Conservation (phyloP, 2,113 vertebrate species). For the Ellobius talpinus region DNA sequence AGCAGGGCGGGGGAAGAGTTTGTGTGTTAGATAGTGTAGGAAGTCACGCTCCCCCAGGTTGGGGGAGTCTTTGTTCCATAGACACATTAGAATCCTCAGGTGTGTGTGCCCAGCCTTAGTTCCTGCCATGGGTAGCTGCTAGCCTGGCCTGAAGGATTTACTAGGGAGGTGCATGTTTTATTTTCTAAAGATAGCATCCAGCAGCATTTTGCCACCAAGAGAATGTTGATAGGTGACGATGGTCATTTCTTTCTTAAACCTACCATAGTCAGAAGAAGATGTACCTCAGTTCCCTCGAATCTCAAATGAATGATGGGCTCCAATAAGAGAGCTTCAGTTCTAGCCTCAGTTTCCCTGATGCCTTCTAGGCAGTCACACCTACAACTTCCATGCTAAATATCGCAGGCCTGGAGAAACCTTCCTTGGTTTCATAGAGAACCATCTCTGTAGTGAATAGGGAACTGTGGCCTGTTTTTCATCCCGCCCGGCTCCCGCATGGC, state of each 20-base stretch:
- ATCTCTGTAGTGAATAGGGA: no score
- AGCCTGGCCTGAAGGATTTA: neutral
- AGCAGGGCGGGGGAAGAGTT: neutral
- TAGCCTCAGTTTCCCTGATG: neutral
- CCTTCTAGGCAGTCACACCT: neutral
- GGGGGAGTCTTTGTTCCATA: neutral
- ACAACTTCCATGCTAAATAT: neutral
- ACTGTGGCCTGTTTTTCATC: no score
- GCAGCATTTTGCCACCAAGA: neutral
- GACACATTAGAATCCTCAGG: neutral
- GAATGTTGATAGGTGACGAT: neutral
- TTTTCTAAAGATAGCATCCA: neutral
- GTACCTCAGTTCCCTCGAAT: neutral
- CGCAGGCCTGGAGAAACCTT: neutral
- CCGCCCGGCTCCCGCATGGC: no score
- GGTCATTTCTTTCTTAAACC: neutral
- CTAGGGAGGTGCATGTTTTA: neutral
- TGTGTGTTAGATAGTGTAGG: neutral
- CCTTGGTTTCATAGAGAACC: neutral
- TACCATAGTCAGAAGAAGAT: neutral
- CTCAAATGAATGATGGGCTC: neutral
- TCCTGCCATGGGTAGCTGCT: neutral
- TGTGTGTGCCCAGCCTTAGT: neutral
- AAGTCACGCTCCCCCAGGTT: no score
- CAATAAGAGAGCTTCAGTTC: neutral